Percentiles rank a stretch among this genome's conserved stretches.
Evolutionary conservation across 2,888 invertebrate genomes (phyloP).

Genomic region (Nomada ferruginata): DNA sequence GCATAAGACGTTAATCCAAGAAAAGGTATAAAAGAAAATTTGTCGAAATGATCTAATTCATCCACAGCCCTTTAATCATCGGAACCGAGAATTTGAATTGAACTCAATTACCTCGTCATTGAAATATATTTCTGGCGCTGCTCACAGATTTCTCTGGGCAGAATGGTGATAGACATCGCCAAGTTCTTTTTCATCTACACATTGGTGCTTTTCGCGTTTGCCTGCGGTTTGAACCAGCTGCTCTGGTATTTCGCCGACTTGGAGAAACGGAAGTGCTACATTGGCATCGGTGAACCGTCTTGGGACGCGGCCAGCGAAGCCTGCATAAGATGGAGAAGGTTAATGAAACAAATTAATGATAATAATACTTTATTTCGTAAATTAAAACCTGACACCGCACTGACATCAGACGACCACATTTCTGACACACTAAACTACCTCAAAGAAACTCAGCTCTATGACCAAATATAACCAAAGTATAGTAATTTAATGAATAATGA

Average conservation of each 20-base stretch:
- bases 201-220: slow-evolving; percentile 95
- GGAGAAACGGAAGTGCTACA: slow-evolving; percentile 92
- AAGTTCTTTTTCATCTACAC: slow-evolving; percentile 97
- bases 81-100: background rate
- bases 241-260: slow-evolving; percentile 97
- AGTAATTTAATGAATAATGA: too few relatives aligned
- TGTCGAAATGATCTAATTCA: too few relatives aligned
- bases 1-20: too few relatives aligned
- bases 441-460: too few relatives aligned
- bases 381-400: too few relatives aligned
- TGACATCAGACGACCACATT: too few relatives aligned
- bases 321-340: slow-evolving; percentile 94
- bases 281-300: slow-evolving; percentile 89
- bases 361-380: too few relatives aligned
- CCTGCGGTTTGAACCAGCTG: slow-evolving; percentile 95
- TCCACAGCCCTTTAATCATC: too few relatives aligned
- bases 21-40: too few relatives aligned
- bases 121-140: background rate
- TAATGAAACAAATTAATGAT: background rate
- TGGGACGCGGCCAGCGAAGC: slow-evolving; percentile 91
- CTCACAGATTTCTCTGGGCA: slow-evolving; percentile 93
- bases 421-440: too few relatives aligned
- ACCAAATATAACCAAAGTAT: too few relatives aligned
- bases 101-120: background rate
- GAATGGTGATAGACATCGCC: slow-evolving; percentile 95